phyloP scores from a whole-genome alignment of 2,888 invertebrate species.

The Willowsia nigromaculata region DNA sequence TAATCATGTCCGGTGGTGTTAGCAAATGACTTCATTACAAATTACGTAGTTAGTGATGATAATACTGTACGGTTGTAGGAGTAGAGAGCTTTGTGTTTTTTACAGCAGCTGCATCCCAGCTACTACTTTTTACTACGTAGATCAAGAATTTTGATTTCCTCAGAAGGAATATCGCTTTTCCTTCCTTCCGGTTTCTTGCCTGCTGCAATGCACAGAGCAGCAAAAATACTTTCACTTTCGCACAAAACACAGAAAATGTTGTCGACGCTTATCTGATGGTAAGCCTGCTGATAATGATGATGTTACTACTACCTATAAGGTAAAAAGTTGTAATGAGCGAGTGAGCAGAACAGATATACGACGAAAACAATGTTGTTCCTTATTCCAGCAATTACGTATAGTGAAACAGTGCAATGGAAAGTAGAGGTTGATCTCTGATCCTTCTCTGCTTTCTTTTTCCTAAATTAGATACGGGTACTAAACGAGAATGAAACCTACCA shows the following conservation, averaged over 20 bases:
- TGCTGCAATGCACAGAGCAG: neutral
- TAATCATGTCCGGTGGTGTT: neutral
- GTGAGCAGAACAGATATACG: slow-evolving; percentile 31
- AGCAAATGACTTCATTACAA: slow-evolving; percentile 42
- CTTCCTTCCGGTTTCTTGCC: neutral
- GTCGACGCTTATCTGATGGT: slow-evolving; percentile 22
- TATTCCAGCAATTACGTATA: neutral
- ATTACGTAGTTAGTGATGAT: neutral
- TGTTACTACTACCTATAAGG: neutral
- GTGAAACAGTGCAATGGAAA: neutral
- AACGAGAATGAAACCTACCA: neutral
- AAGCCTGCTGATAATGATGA: neutral
- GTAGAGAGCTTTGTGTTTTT: neutral
- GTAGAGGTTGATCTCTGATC: slow-evolving; percentile 33
- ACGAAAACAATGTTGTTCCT: neutral
- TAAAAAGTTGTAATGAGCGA: neutral
- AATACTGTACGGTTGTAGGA: neutral
- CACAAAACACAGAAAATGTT: neutral
- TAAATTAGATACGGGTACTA: neutral
- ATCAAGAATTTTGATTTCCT: neutral
- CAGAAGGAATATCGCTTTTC: neutral
- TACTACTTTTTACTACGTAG: neutral
- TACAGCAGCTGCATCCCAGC: too few species aligned
- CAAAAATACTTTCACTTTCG: neutral
- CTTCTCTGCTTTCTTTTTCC: neutral